These are phyloP conservation scores for Indri indri DNA, from an alignment of 2,113 vertebrate species.

Conservation along the genomic window DNA sequence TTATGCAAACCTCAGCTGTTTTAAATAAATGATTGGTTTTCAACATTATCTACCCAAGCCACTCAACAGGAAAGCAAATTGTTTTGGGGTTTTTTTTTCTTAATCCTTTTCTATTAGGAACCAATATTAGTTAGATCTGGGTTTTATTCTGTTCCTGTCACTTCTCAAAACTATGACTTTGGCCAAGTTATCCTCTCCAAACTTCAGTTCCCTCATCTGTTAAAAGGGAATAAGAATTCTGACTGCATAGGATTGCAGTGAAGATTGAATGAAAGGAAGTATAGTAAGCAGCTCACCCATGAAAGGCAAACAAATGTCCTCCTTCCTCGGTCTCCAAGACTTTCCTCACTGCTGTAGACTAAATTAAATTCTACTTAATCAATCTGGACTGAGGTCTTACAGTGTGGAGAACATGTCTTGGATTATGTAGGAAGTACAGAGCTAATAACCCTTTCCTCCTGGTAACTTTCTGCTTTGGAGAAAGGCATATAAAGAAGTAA, in stretches of 20 bases:
- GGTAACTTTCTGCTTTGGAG: conserved; percentile 2
- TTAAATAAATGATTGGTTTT: not conserved
- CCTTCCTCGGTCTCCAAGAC: not conserved
- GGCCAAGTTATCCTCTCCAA: not conserved
- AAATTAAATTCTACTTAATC: not conserved
- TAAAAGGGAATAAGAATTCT: not conserved
- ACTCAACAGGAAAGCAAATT: not conserved
- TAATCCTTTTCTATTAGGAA: not conserved
- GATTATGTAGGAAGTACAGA: not conserved
- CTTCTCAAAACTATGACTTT: not conserved
- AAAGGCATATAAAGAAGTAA: conserved; percentile 8
- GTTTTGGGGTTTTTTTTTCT: not conserved
- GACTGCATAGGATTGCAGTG: not conserved
- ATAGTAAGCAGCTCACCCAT: not conserved
- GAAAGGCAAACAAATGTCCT: not conserved
- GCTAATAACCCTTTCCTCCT: not conserved
- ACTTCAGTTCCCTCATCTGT: not conserved
- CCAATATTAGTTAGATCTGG: not conserved
- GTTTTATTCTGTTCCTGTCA: not conserved
- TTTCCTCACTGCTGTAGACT: not conserved
- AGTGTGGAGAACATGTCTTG: not conserved
- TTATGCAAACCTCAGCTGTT: not conserved
- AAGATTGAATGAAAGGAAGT: not conserved
- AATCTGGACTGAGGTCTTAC: not conserved
- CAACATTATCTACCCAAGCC: not conserved